Percentiles rank a stretch among this genome's conserved stretches.
Conservation (phyloP, 2,888 invertebrate genomes). For the Acronicta psi region DNA sequence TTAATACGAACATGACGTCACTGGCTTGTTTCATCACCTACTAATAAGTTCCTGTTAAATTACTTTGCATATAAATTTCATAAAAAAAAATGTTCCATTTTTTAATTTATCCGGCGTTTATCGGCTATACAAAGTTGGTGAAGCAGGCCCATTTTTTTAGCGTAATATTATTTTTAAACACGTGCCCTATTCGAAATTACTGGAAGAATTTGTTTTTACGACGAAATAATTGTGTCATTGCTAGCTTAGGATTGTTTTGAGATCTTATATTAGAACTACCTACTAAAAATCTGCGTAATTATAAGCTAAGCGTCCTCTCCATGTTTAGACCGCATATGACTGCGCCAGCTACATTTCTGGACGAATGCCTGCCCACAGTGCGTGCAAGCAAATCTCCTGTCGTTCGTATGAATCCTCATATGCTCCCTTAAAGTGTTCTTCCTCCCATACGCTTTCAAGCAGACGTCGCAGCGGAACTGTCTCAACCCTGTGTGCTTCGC, state of each 20-base stretch:
- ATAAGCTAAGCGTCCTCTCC: constrained; percentile 45
- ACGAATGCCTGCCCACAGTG: constrained; percentile 65
- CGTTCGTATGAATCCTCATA: constrained; percentile 65
- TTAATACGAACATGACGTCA: too few species aligned
- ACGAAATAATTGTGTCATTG: too few species aligned
- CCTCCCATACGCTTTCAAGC: constrained; percentile 69
- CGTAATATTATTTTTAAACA: too few species aligned
- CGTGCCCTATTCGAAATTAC: too few species aligned
- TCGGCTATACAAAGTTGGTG: too few species aligned
- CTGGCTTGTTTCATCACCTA: too few species aligned
- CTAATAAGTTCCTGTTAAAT: too few species aligned
- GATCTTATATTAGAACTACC: neutral
- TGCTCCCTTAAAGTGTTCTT: constrained; percentile 73
- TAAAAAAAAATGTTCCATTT: too few species aligned
- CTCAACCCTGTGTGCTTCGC: constrained; percentile 70
- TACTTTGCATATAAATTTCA: too few species aligned
- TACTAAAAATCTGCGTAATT: neutral
- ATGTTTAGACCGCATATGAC: constrained; percentile 76
- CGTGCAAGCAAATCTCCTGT: constrained; percentile 61
- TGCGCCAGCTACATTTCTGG: constrained; percentile 73
- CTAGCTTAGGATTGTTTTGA: too few species aligned
- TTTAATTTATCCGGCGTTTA: too few species aligned
- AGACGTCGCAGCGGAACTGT: constrained; percentile 72
- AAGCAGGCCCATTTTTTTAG: too few species aligned
- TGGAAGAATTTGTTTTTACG: neutral